Percentiles rank a stretch among this genome's conserved stretches.
phyloP scores from a whole-genome alignment of 2,113 vertebrate genomes.

The Polypterus bichir region DNA sequence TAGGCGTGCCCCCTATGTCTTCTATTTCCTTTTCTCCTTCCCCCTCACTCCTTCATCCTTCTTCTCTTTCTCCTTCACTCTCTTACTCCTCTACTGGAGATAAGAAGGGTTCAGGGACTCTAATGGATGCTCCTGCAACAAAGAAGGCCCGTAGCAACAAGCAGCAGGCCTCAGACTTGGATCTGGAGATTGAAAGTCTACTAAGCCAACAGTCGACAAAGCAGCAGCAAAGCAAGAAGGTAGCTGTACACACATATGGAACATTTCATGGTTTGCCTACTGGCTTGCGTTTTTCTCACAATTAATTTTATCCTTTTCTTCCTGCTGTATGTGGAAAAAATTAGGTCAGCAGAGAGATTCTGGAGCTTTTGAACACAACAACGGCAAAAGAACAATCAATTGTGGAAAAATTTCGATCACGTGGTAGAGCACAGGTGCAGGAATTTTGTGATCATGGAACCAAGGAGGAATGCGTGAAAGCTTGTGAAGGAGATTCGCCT shows the following conservation, averaged over 20 bases:
- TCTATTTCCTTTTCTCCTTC: constrained; percentile 36
- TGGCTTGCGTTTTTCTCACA: neutral
- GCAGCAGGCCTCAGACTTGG: constrained; percentile 68
- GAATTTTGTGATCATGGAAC: constrained; percentile 90
- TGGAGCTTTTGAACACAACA: constrained; percentile 79
- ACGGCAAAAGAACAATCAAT: constrained; percentile 90
- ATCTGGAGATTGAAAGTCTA: constrained; percentile 83
- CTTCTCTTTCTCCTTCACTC: neutral
- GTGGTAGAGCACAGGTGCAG: constrained; percentile 81
- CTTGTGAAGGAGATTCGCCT: constrained; percentile 62
- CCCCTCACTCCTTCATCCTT: constrained; percentile 13
- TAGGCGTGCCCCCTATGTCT: constrained; percentile 20
- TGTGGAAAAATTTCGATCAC: constrained; percentile 82
- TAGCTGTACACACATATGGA: constrained; percentile 17
- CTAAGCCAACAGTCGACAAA: constrained; percentile 86
- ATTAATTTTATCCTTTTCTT: constrained; percentile 6
- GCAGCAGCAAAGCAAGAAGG: constrained; percentile 89
- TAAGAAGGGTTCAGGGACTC: constrained; percentile 36
- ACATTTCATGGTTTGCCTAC: neutral
- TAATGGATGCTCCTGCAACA: constrained; percentile 29
- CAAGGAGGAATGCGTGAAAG: constrained; percentile 78
- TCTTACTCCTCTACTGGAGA: constrained; percentile 39
- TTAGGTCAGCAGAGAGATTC: constrained; percentile 81
- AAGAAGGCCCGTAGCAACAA: constrained; percentile 64
- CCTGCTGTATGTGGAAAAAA: neutral